A percentile compares a stretch with the other conserved stretches of the same genome.
Conservation (phyloP, 2,113 vertebrate species). For the Thunnus maccoyii region DNA sequence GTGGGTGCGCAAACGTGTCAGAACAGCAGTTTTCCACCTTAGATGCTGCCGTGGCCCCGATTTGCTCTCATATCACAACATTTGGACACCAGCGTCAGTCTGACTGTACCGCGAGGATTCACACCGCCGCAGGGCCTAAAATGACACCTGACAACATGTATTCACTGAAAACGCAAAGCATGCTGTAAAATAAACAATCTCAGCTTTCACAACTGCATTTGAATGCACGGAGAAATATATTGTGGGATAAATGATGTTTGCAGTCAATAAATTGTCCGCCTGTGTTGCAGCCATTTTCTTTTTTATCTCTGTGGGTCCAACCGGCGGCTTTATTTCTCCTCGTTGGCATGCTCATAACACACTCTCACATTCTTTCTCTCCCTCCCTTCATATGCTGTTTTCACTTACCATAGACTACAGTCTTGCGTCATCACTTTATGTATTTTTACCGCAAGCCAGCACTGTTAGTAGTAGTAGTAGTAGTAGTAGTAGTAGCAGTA, state of each 20-base stretch:
- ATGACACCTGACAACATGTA: constrained; percentile 48
- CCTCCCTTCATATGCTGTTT: background rate
- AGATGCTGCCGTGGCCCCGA: background rate
- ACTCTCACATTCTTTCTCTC: background rate
- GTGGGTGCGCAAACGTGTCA: constrained; percentile 12
- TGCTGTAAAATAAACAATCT: background rate
- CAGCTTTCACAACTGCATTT: background rate
- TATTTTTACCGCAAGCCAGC: too few relatives aligned
- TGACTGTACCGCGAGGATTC: constrained; percentile 24
- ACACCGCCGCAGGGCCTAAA: constrained; percentile 42
- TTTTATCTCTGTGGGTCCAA: background rate
- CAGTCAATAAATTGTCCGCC: background rate
- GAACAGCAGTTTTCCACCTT: background rate
- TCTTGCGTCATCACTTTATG: background rate
- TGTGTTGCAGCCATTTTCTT: constrained; percentile 27
- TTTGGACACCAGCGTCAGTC: constrained; percentile 48
- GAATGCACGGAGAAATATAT: too few relatives aligned
- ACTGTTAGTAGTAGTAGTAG: background rate
- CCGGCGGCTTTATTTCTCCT: background rate
- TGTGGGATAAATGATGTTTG: background rate
- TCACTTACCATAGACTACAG: background rate
- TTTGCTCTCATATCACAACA: constrained; percentile 54
- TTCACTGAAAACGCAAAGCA: background rate
- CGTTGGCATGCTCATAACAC: background rate
- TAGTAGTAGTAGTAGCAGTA: background rate